Percentiles rank a stretch among this genome's conserved stretches.
phyloP scores from a whole-genome alignment of 2,113 vertebrate species.

The Fulica atra region DNA sequence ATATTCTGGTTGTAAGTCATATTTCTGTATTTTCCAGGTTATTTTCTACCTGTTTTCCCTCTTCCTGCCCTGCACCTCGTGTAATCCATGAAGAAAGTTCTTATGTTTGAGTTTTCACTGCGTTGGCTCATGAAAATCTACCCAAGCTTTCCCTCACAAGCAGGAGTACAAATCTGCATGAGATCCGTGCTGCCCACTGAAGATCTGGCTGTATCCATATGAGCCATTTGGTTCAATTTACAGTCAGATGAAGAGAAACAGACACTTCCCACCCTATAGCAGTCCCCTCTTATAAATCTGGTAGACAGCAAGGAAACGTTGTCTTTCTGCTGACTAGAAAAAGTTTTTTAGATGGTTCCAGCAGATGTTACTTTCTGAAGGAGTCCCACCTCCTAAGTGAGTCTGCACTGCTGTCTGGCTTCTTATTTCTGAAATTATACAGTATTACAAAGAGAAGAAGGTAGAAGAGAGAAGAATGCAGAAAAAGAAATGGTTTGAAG shows the following conservation, averaged over 20 bases:
- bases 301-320: not conserved
- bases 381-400: not conserved
- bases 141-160: not conserved
- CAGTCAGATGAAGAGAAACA: not conserved
- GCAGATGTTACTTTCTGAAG: not conserved
- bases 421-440: not conserved
- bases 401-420: not conserved
- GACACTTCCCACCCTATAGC: not conserved
- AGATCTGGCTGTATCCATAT: not conserved
- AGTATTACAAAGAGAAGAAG: not conserved
- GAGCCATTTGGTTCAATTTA: not conserved
- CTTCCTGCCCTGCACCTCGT: not conserved
- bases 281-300: not conserved
- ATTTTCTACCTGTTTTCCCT: not conserved
- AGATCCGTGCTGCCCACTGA: not conserved
- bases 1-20: not conserved
- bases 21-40: not conserved
- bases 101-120: not conserved
- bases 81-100: not conserved
- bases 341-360: not conserved
- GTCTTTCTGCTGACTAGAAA: not conserved
- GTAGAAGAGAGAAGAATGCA: too few species aligned
- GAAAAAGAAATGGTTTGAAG: not conserved
- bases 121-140: not conserved
- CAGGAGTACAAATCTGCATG: not conserved